Percentiles rank a stretch among this genome's conserved stretches.
phyloP scores from a whole-genome alignment of 2,113 vertebrate genomes.

The Ariopsis seemanni region DNA sequence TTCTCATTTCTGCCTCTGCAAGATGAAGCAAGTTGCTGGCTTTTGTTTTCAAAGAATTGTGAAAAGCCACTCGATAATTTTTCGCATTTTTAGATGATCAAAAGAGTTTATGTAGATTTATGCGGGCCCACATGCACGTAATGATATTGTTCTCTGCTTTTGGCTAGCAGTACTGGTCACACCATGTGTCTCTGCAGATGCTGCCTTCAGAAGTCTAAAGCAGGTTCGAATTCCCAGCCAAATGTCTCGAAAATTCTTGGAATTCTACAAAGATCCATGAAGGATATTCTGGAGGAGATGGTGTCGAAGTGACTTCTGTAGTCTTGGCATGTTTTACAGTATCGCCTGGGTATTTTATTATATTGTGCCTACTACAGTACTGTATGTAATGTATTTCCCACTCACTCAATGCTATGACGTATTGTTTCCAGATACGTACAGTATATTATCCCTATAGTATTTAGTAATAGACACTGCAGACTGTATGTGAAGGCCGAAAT shows the following conservation, averaged over 20 bases:
- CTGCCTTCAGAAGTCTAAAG: slow-evolving; percentile 8
- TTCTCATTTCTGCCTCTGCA: background rate
- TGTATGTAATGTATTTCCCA: background rate
- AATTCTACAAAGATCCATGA: background rate
- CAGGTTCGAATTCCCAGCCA: background rate
- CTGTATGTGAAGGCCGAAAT: background rate
- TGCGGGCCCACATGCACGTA: slow-evolving; percentile 28
- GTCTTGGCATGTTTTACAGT: background rate
- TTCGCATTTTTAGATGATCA: background rate
- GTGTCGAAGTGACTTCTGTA: background rate
- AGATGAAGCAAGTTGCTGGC: background rate
- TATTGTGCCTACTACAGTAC: background rate
- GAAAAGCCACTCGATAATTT: background rate
- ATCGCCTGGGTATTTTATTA: background rate
- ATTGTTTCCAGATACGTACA: background rate
- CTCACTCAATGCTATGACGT: background rate
- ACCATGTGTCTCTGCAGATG: slow-evolving; percentile 22
- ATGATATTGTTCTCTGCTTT: slow-evolving; percentile 33
- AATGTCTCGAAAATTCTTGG: background rate
- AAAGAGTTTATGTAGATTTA: slow-evolving; percentile 27
- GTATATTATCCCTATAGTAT: background rate
- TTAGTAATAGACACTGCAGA: background rate
- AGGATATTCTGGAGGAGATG: background rate
- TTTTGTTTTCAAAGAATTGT: background rate
- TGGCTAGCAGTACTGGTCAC: background rate